Base-by-base conservation (phyloP, 2,113 vertebrate genomes). In the Dicrurus megarhynchus region DNA sequence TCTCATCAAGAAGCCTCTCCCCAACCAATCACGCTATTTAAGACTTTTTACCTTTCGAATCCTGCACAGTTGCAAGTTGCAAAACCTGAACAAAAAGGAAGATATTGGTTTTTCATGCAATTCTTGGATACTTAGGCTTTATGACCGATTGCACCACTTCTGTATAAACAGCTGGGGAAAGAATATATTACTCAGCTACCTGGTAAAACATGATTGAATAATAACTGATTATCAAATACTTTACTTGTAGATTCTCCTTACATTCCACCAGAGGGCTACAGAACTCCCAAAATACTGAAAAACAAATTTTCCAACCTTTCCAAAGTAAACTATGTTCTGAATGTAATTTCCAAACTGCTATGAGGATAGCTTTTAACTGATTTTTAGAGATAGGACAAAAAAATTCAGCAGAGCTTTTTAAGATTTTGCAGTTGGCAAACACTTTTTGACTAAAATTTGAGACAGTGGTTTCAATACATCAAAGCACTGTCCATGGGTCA, bases 241-340 rank as follows among this genome's bases (percentile, higher is more conserved):
- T 94, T 44, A 84, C 42, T 87, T 94, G 84, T 46, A 65, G 92
- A 89, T 92, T 94, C 49, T 96, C 76, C 68, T 94, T 71, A 84
- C 22, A 87, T 56, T 97, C 84, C 87, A 97, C 89, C 93, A 98
- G 95, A 94, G 86, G 94, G 87, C 90, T 96, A 97, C 77, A 94
- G 85, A 97, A 97, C 82, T 93, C 78, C 81, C 92, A 74, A 97
- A 97, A 96, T 81, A 65, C 42, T 80, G 23, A 90, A 73, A 92
- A 82, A 69, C 6, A 69, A 94, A 79, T 47, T 96, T 97, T 91
- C 41, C 61, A 90, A 78, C 30, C 39, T 91, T 92, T 89, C 57
- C 35, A 39, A 60, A 89, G 27, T 77, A 96, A 82, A 93, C 42
- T 84, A 9, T 32, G 13, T 52, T 70, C 44, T 44, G 16, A 37